These are phyloP conservation scores for Geococcyx californianus DNA, from an alignment of 2,113 vertebrate genomes.

Conservation along the genomic window DNA sequence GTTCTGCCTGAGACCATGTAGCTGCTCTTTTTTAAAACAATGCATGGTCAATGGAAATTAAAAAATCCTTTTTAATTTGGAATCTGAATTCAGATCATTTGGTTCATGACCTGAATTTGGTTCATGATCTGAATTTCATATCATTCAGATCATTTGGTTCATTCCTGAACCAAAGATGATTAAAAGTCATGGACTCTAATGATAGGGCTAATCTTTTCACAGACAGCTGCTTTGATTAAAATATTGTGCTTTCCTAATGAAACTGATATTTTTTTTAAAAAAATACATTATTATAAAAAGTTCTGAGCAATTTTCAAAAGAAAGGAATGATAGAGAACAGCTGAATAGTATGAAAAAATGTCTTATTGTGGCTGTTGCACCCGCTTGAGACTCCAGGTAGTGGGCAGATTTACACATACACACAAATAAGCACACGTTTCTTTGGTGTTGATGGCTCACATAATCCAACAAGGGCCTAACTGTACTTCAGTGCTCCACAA, in stretches of 20 bases:
- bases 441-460: neutral
- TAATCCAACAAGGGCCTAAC: neutral
- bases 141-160: no score
- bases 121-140: no score
- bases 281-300: neutral
- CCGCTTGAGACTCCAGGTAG: neutral
- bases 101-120: no score
- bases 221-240: neutral
- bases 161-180: neutral
- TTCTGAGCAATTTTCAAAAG: neutral
- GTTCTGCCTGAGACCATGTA: neutral
- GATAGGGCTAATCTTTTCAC: neutral
- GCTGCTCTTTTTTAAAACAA: neutral
- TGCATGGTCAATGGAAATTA: neutral
- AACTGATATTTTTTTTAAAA: neutral
- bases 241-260: neutral
- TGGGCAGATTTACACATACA: neutral
- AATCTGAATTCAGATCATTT: neutral
- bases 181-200: neutral
- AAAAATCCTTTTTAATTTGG: neutral
- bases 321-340: neutral
- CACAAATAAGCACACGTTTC: neutral
- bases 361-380: neutral
- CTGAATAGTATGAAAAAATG: neutral
- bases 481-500: neutral